Conservation (phyloP, 2,113 vertebrate genomes). For the Myotis yumanensis region DNA sequence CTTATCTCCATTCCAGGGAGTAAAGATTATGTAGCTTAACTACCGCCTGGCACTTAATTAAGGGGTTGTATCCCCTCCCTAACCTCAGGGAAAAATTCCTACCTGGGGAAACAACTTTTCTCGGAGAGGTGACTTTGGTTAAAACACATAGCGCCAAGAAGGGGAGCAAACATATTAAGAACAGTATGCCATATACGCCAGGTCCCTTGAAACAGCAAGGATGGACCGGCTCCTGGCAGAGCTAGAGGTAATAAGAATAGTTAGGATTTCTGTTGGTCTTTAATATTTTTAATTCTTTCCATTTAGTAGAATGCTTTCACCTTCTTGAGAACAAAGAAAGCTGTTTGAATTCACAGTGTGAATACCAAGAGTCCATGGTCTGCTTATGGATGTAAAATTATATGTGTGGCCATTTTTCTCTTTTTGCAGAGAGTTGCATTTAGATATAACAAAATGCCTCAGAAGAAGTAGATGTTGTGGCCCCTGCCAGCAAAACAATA, state of each 20-base stretch:
- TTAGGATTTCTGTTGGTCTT: conserved; percentile 13
- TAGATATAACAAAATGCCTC: conserved; percentile 86
- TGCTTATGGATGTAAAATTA: conserved; percentile 71
- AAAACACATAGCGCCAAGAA: too few relatives aligned
- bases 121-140: too few relatives aligned
- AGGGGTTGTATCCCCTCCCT: too few relatives aligned
- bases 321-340: conserved; percentile 41
- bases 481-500: conserved; percentile 82
- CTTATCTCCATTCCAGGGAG: too few relatives aligned
- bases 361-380: neutral
- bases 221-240: too few relatives aligned
- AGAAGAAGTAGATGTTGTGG: conserved; percentile 88
- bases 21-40: too few relatives aligned
- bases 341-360: neutral
- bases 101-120: too few relatives aligned
- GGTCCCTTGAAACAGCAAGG: too few relatives aligned
- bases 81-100: too few relatives aligned
- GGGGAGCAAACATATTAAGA: too few relatives aligned
- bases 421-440: conserved; percentile 80
- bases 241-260: conserved; percentile 12
- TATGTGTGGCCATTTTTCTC: conserved; percentile 48
- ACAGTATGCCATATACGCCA: too few relatives aligned
- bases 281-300: neutral
- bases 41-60: too few relatives aligned
- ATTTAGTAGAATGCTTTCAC: conserved; percentile 35